These are phyloP conservation scores for Ciconia nigra DNA, from an alignment of 2,797 vertebrate species.

Conservation along the genomic window DNA sequence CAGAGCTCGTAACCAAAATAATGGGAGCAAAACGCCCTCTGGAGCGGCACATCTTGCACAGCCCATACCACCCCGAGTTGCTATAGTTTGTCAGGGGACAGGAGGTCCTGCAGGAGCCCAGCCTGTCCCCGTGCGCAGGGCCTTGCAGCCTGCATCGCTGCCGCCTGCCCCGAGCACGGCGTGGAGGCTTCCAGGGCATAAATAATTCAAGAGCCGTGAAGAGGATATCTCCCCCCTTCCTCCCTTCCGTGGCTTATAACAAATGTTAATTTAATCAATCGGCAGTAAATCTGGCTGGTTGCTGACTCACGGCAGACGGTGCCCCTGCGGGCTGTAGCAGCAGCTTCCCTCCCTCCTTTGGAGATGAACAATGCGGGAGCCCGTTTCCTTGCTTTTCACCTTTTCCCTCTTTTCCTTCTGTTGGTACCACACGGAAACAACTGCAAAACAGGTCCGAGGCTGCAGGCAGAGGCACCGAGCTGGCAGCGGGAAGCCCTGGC, in stretches of 20 bases:
- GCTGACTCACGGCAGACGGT: constrained; percentile 91
- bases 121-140: not conserved
- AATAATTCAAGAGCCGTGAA: constrained; percentile 81
- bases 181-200: constrained; percentile 74
- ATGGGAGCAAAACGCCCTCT: not conserved
- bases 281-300: constrained; percentile 87
- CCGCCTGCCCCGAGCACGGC: constrained; percentile 13
- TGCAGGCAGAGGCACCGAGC: not conserved
- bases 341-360: constrained; percentile 81
- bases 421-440: not conserved
- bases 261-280: constrained; percentile 95
- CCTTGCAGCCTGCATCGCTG: not conserved
- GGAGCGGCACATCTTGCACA: not conserved
- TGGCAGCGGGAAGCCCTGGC: not conserved
- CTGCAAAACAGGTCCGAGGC: not conserved
- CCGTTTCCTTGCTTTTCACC: constrained; percentile 21
- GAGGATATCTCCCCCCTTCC: constrained; percentile 62
- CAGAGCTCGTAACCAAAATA: not conserved
- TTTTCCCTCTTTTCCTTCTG: constrained; percentile 34
- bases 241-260: constrained; percentile 79
- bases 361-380: constrained; percentile 61
- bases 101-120: not conserved
- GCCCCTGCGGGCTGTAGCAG: constrained; percentile 76
- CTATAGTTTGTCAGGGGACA: not conserved
- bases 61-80: not conserved